Base-by-base conservation (phyloP, 2,113 vertebrate species). In the Elaphurus davidianus region DNA sequence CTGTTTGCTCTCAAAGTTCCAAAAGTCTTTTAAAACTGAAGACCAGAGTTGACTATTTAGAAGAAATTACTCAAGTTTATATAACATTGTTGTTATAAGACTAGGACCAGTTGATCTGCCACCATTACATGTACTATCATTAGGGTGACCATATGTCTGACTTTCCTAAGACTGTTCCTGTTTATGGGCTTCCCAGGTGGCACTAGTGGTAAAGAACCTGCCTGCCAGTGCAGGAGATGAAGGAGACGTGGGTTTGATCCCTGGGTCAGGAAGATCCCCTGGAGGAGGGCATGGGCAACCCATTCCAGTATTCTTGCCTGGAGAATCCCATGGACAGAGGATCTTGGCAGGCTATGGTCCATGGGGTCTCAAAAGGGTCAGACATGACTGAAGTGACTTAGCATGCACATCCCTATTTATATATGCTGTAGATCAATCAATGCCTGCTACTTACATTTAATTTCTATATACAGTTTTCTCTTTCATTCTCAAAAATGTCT, bases 401-500 rank as follows among this genome's bases (percentile, higher is more conserved):
- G 36, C 71, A 43, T 25, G 36, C 21, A 74, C 11, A 74, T 83
- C 9, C 12, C 12, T 78, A 19, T 87, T 74, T 78, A 92, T 27
- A 60, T 9, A 40, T 40, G 3, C 62, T 87, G n/a, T 64, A 78
- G 14, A 86, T 30, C 17, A 94, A 17, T n/a, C 28, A 84, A 55
- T 67, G 19, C n/a, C 21, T 89, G 28, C 9, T 82, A 54, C 25
- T 76, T 82, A 59, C 45, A 95, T 30, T 95, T 62, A 95, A 19
- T 52, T 78, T 16, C 10, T 82, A 52, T 52, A 52, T 40, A 88
- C 43, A 95, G 12, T 62, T 83, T 27, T 33, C 12, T 12, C 11
- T 94, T 92, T 87, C 43, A n/a, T 64, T 97, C n/a, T 92, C 54
- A 83, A 67, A 97, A 76, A 40, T 60, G 19, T 78, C 60, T 47